A percentile compares a stretch with the other conserved stretches of the same genome.
These are phyloP conservation scores for Macrobrachium nipponense DNA, from an alignment of 1,140 invertebrate species.

Conservation along the genomic window DNA sequence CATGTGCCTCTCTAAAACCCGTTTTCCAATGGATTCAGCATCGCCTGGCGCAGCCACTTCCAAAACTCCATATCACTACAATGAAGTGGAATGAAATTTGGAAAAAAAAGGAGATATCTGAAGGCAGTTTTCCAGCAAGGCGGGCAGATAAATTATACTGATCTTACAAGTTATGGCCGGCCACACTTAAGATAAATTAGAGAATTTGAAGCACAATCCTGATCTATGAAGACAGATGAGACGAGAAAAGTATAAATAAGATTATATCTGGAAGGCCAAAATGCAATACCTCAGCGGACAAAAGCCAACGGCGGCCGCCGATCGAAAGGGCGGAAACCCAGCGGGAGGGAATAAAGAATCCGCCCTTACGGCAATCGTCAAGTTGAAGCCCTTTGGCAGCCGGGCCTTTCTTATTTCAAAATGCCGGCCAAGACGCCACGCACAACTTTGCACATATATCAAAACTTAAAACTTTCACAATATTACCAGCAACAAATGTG, in stretches of 20 bases:
- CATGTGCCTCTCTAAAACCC: too few relatives aligned
- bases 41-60: not conserved
- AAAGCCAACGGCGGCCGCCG: slow-evolving; percentile 14
- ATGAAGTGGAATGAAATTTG: not conserved
- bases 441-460: slow-evolving; percentile 60
- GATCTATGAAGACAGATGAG: slow-evolving; percentile 61
- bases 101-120: slow-evolving; percentile 8
- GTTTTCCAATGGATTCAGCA: too few relatives aligned
- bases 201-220: slow-evolving; percentile 61
- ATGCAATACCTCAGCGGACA: slow-evolving; percentile 47
- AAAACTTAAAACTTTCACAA: slow-evolving; percentile 62
- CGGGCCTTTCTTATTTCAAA: slow-evolving; percentile 54
- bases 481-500: slow-evolving; percentile 61
- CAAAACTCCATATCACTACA: not conserved
- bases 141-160: slow-evolving; percentile 57
- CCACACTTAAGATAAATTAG: slow-evolving; percentile 62
- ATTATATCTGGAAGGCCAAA: slow-evolving; percentile 59
- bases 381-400: slow-evolving; percentile 38
- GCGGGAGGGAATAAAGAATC: not conserved
- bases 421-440: slow-evolving; percentile 60
- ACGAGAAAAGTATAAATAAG: slow-evolving; percentile 62
- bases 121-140: slow-evolving; percentile 21
- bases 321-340: slow-evolving; percentile 18
- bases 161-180: slow-evolving; percentile 59
- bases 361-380: slow-evolving; percentile 1